phyloP scores from a whole-genome alignment of 92 coral and sea anemone species.

The Paragorgia papillata region DNA sequence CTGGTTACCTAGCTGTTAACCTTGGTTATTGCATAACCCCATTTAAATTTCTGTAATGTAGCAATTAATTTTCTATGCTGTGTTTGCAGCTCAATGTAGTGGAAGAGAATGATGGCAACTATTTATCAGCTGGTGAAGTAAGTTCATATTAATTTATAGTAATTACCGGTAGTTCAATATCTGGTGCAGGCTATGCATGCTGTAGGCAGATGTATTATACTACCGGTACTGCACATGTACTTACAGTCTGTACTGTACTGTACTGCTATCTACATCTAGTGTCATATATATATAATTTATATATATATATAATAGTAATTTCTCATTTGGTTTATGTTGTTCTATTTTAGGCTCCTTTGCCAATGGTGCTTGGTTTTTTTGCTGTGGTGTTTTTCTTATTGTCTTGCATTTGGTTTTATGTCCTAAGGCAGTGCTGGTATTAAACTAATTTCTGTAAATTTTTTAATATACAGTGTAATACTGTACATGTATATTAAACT shows the following conservation, averaged over 20 bases:
- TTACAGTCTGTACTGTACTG: no score
- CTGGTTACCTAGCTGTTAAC: no score
- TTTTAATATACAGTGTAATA: not conserved
- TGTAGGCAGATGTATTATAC: no score
- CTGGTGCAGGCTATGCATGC: not conserved
- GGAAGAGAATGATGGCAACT: slow-evolving; percentile 74
- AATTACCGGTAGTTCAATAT: not conserved
- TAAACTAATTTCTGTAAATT: not conserved
- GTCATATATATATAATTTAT: no score
- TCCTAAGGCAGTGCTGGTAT: slow-evolving; percentile 81
- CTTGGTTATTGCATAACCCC: no score
- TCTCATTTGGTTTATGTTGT: no score
- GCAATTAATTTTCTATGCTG: no score
- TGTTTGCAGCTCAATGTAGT: slow-evolving; percentile 66
- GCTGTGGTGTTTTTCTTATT: slow-evolving; percentile 78
- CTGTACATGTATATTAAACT: not conserved
- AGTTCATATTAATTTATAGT: not conserved
- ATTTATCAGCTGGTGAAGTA: slow-evolving; percentile 96
- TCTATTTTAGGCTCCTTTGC: slow-evolving; percentile 79
- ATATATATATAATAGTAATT: no score
- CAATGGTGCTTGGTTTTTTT: slow-evolving; percentile 80
- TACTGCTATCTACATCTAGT: no score
- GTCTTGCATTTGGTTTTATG: slow-evolving; percentile 79
- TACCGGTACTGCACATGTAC: no score
- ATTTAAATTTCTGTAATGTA: no score